These are phyloP conservation scores for Marisa cornuarietis DNA, from an alignment of 1,140 invertebrate species.

Conservation along the genomic window DNA sequence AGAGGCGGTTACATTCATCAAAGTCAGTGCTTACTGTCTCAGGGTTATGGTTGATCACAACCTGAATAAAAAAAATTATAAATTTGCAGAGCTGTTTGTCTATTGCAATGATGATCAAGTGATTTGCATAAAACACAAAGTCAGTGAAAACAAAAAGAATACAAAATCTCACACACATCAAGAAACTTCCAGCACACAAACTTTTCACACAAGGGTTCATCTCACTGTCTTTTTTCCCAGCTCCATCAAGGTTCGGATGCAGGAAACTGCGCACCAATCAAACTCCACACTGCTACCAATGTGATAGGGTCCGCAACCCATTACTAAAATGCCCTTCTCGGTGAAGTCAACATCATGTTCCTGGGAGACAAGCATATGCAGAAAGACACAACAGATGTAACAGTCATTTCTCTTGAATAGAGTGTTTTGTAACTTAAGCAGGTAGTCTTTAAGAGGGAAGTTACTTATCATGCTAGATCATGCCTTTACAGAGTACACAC, in stretches of 20 bases:
- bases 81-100: not conserved
- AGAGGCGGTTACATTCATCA: slow-evolving; percentile 55
- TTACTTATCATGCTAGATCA: too few species aligned
- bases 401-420: too few species aligned
- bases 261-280: slow-evolving; percentile 57
- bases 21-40: slow-evolving; percentile 60
- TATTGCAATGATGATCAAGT: too few species aligned
- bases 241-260: slow-evolving; percentile 41
- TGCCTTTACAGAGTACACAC: too few species aligned
- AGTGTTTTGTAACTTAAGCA: too few species aligned
- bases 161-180: too few species aligned
- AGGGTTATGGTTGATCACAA: slow-evolving; percentile 55
- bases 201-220: not conserved
- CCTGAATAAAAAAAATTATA: slow-evolving; percentile 27
- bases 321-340: slow-evolving; percentile 44
- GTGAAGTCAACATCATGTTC: slow-evolving; percentile 52
- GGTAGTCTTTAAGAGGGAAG: too few species aligned
- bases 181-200: too few species aligned
- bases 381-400: not conserved
- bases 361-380: slow-evolving; percentile 23
- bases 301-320: slow-evolving; percentile 57
- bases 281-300: slow-evolving; percentile 57
- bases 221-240: slow-evolving; percentile 45
- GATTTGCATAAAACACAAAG: not conserved
- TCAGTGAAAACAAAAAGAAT: slow-evolving; percentile 1